phyloP scores from a whole-genome alignment of 2,888 invertebrate genomes.

The Agrilus cyanescens region DNA sequence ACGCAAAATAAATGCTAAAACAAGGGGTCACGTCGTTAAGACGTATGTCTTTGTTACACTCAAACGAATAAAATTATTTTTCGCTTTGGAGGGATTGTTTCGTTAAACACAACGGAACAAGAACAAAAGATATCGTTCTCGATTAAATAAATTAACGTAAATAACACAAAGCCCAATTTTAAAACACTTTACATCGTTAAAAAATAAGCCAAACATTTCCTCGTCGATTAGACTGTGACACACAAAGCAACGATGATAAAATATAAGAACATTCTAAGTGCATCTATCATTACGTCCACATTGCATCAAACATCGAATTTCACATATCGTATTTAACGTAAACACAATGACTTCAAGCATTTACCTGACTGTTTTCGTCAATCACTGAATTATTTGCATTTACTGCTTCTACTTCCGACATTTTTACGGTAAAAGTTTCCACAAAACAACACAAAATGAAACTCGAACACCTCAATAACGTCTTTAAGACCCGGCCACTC shows the following conservation, averaged over 20 bases:
- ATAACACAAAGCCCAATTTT: too few relatives aligned
- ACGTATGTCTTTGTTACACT: background rate
- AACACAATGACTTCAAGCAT: constrained; percentile 10
- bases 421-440: constrained; percentile 25
- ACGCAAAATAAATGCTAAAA: constrained; percentile 5
- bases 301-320: constrained; percentile 19
- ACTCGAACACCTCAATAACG: constrained; percentile 30
- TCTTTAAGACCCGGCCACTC: constrained; percentile 41
- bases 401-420: constrained; percentile 35
- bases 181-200: too few relatives aligned
- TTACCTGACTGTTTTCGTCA: constrained; percentile 34
- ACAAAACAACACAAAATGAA: constrained; percentile 31
- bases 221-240: constrained; percentile 24
- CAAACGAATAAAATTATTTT: background rate
- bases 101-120: too few relatives aligned
- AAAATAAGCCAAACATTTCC: too few relatives aligned
- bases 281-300: constrained; percentile 33
- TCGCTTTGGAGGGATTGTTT: background rate
- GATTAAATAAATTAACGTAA: too few relatives aligned
- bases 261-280: constrained; percentile 30
- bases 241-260: constrained; percentile 4
- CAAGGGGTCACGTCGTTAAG: background rate
- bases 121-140: too few relatives aligned
- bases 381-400: constrained; percentile 31
- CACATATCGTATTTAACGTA: background rate